Percentiles rank a stretch among this genome's conserved stretches.
Evolutionary conservation across 23 tunicate species (phyloP).

Genomic region (Aplidium turbinatum): DNA sequence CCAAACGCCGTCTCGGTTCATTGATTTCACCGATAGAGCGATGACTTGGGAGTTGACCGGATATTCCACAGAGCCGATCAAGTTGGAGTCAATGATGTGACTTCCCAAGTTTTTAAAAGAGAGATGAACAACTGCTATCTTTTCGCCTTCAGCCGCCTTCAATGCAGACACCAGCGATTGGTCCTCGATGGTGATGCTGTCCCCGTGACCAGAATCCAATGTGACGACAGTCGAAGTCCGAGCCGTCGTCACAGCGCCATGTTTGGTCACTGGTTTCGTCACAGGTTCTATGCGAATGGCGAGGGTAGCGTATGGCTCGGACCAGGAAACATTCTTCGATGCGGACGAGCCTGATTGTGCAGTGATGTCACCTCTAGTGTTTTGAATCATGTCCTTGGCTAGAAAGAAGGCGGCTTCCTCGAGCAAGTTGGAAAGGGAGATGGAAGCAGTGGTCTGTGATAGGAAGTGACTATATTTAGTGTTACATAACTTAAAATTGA

Average conservation of each 20-base stretch:
- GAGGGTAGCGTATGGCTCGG: constrained; percentile 51
- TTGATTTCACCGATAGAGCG: constrained; percentile 26
- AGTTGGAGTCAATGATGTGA: constrained; percentile 44
- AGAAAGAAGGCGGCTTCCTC: constrained; percentile 74
- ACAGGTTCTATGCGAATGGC: constrained; percentile 65
- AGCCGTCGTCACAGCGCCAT: not conserved
- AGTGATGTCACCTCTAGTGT: not conserved
- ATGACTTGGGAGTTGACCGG: constrained; percentile 68
- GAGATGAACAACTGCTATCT: constrained; percentile 56
- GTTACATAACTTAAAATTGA: not conserved
- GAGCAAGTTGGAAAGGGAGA: constrained; percentile 31
- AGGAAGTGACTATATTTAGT: not conserved
- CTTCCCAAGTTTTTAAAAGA: constrained; percentile 49
- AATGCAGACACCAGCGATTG: constrained; percentile 38
- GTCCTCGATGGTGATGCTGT: constrained; percentile 19
- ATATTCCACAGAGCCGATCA: constrained; percentile 23
- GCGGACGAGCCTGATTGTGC: not conserved
- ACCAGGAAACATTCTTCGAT: constrained; percentile 5
- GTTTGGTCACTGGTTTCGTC: not conserved
- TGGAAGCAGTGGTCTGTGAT: constrained; percentile 53
- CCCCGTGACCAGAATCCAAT: constrained; percentile 29
- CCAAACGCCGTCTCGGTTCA: not conserved
- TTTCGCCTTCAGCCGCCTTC: constrained; percentile 6
- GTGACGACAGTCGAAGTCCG: not conserved
- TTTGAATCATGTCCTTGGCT: constrained; percentile 52